Percentiles rank a stretch among this genome's conserved stretches.
These are phyloP conservation scores for Corvus cornix DNA, from an alignment of 2,113 vertebrate species.

Conservation along the genomic window DNA sequence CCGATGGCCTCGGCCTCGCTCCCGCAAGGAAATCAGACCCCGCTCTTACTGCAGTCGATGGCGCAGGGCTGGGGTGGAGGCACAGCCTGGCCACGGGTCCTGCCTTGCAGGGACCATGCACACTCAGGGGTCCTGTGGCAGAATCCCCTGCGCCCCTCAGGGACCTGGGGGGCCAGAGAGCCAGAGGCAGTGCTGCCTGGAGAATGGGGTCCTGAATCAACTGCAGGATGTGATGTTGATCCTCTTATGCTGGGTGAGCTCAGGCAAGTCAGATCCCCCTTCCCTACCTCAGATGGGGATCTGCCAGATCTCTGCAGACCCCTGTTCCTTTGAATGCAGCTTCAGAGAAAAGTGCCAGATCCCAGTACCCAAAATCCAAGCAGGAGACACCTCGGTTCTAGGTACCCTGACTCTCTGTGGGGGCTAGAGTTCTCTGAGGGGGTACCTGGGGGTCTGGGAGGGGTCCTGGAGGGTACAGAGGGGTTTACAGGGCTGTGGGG, in stretches of 20 bases:
- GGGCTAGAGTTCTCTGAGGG: neutral
- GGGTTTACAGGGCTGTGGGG: neutral
- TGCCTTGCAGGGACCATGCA: rapidly evolving
- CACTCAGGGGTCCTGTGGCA: rapidly evolving
- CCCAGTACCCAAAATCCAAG: neutral
- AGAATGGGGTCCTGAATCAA: neutral
- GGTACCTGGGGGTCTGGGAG: neutral
- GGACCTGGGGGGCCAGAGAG: neutral
- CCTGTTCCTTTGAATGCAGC: neutral
- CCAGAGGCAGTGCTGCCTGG: neutral
- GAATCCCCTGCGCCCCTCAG: too few species aligned
- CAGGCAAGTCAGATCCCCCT: neutral
- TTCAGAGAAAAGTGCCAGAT: neutral
- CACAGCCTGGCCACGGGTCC: neutral
- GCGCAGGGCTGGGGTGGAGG: neutral
- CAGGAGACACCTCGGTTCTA: neutral
- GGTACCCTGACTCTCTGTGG: too few species aligned
- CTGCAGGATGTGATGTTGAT: neutral
- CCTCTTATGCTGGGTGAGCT: neutral
- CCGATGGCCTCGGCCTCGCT: rapidly evolving
- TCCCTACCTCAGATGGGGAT: neutral
- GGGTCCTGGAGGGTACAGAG: neutral
- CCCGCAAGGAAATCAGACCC: neutral
- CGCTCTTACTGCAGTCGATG: neutral
- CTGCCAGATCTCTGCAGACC: neutral